A percentile compares a stretch with the other conserved stretches of the same genome.
phyloP scores from a whole-genome alignment of 2,888 invertebrate genomes.

The Crocallis elinguaria region DNA sequence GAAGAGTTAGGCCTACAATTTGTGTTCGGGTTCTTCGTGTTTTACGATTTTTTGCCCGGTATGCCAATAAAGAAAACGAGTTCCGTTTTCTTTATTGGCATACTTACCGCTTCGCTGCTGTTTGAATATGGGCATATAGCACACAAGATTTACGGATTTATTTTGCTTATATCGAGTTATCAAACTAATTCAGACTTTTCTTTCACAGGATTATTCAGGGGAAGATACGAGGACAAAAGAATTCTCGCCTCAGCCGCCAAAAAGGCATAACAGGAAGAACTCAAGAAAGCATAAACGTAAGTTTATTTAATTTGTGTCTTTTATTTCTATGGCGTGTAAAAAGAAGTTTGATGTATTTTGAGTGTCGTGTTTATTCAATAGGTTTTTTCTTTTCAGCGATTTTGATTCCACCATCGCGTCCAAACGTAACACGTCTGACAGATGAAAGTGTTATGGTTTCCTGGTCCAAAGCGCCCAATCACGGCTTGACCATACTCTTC shows the following conservation, averaged over 20 bases:
- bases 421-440: constrained; percentile 93
- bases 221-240: constrained; percentile 63
- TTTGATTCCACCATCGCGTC: constrained; percentile 94
- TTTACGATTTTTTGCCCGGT: too few species aligned
- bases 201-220: constrained; percentile 64
- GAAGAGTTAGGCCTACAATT: too few species aligned
- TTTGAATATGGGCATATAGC: too few species aligned
- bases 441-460: constrained; percentile 97
- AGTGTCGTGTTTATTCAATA: too few species aligned
- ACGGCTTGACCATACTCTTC: constrained; percentile 93
- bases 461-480: constrained; percentile 92
- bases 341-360: too few species aligned
- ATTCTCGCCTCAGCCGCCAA: constrained; percentile 60
- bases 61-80: too few species aligned
- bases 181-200: neutral
- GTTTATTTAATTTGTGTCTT: constrained; percentile 7
- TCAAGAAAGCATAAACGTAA: constrained; percentile 73
- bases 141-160: too few species aligned
- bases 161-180: too few species aligned
- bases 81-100: too few species aligned
- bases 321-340: too few species aligned
- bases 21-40: too few species aligned
- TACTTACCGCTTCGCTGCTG: too few species aligned
- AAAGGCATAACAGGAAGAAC: constrained; percentile 70
- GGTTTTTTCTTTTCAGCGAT: constrained; percentile 83